Percentiles rank a stretch among this genome's conserved stretches.
Conservation (phyloP, 2,888 invertebrate genomes). For the Epirrhoe alternata region DNA sequence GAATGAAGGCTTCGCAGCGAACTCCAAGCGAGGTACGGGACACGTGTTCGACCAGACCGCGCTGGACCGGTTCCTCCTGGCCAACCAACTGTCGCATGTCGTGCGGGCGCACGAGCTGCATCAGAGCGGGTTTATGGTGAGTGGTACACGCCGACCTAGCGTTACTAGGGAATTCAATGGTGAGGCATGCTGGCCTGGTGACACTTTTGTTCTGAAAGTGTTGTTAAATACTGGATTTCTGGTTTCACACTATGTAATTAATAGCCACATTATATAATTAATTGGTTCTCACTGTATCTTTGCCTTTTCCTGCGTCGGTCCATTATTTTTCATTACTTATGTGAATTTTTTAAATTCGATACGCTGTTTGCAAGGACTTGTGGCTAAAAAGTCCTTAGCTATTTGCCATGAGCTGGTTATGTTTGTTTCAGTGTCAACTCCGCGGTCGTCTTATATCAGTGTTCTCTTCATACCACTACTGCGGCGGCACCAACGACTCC, state of each 20-base stretch:
- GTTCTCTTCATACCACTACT: constrained; percentile 91
- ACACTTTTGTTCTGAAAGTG: no score
- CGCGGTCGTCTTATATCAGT: constrained; percentile 89
- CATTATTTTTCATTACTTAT: no score
- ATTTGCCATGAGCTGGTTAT: background rate
- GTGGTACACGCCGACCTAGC: background rate
- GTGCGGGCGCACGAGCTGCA: constrained; percentile 91
- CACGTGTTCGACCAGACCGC: constrained; percentile 89
- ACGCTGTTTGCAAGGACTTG: no score
- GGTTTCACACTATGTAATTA: no score
- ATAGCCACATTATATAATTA: no score
- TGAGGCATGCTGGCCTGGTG: no score
- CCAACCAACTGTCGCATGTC: constrained; percentile 88
- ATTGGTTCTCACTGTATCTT: no score
- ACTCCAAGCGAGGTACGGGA: constrained; percentile 88
- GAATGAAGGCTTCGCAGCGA: constrained; percentile 88
- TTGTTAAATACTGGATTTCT: no score
- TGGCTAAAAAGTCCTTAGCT: no score
- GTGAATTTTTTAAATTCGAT: no score
- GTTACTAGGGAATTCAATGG: no score
- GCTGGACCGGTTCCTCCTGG: constrained; percentile 87
- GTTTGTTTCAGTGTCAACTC: constrained; percentile 84
- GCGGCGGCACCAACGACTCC: constrained; percentile 89
- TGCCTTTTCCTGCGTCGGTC: no score
- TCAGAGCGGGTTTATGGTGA: constrained; percentile 88